phyloP scores from a whole-genome alignment of 2,113 vertebrate genomes.

The Antidorcas marsupialis region DNA sequence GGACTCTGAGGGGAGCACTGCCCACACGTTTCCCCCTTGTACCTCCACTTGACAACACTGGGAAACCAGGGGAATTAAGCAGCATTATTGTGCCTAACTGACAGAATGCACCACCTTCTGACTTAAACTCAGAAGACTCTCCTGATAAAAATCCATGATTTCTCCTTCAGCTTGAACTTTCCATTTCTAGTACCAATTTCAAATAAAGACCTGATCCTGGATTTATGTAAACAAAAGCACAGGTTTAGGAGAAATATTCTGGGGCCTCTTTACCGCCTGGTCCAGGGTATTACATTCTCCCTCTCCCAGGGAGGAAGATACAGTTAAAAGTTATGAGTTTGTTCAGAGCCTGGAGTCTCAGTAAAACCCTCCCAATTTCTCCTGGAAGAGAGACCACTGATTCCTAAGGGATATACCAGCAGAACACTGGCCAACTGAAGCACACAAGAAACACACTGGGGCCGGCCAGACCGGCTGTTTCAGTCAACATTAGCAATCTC shows the following conservation, averaged over 20 bases:
- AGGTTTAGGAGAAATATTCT: constrained; percentile 3
- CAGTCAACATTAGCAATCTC: constrained; percentile 62
- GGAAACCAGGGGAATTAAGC: not conserved
- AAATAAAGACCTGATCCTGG: constrained; percentile 44
- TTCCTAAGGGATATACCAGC: constrained; percentile 42
- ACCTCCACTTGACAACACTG: not conserved
- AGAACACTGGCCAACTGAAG: constrained; percentile 53
- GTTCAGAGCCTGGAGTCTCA: not conserved
- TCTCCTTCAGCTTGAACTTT: not conserved
- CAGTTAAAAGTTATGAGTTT: constrained; percentile 60
- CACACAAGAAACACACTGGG: not conserved
- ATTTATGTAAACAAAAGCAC: constrained; percentile 39
- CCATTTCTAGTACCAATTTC: constrained; percentile 17
- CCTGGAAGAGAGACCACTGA: constrained; percentile 48
- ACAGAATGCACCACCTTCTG: not conserved
- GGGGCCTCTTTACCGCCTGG: not conserved
- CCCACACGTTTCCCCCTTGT: not conserved
- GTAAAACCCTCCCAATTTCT: constrained; percentile 20
- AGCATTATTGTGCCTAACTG: not conserved
- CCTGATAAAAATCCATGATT: not conserved
- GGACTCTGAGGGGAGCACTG: not conserved
- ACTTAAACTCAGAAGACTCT: constrained; percentile 32
- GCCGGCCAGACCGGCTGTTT: constrained; percentile 44
- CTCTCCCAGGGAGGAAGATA: constrained; percentile 64
- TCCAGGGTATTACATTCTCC: constrained; percentile 22